Conservation (phyloP, 2,888 invertebrate species). For the Chironomus tentans region DNA sequence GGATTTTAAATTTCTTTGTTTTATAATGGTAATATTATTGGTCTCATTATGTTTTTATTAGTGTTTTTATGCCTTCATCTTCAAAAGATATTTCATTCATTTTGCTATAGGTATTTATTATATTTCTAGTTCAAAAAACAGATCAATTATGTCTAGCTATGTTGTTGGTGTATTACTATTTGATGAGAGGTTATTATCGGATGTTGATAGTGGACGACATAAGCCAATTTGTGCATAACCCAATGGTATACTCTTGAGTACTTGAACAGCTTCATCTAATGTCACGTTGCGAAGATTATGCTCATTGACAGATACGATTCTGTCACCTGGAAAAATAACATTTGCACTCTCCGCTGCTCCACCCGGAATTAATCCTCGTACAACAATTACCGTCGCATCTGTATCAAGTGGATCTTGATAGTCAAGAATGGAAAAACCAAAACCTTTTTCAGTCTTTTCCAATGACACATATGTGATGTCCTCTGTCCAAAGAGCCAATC, state of each 20-base stretch:
- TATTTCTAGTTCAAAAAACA: slow-evolving; percentile 29
- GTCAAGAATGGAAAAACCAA: slow-evolving; percentile 97
- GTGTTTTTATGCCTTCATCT: not conserved
- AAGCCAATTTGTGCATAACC: slow-evolving; percentile 88
- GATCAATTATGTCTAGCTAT: slow-evolving; percentile 33
- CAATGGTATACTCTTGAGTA: slow-evolving; percentile 85
- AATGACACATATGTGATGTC: slow-evolving; percentile 87
- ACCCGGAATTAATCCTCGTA: slow-evolving; percentile 92
- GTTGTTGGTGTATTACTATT: slow-evolving; percentile 39
- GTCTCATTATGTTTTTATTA: not conserved
- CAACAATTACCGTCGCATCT: slow-evolving; percentile 91
- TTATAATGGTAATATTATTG: not conserved
- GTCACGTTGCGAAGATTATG: slow-evolving; percentile 82
- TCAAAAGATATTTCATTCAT: not conserved
- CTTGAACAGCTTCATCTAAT: slow-evolving; percentile 90
- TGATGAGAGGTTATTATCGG: slow-evolving; percentile 42
- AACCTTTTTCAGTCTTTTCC: slow-evolving; percentile 87
- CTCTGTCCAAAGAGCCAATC: slow-evolving; percentile 93
- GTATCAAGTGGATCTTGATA: slow-evolving; percentile 96
- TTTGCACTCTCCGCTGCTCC: slow-evolving; percentile 96
- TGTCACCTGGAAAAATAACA: slow-evolving; percentile 89
- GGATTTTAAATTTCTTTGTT: not conserved
- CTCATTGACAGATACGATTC: slow-evolving; percentile 86
- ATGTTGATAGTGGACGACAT: slow-evolving; percentile 58
- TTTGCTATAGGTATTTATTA: not conserved